Evolutionary conservation across 1,140 invertebrate species (phyloP).

Genomic region (Sarcophaga peregrina): DNA sequence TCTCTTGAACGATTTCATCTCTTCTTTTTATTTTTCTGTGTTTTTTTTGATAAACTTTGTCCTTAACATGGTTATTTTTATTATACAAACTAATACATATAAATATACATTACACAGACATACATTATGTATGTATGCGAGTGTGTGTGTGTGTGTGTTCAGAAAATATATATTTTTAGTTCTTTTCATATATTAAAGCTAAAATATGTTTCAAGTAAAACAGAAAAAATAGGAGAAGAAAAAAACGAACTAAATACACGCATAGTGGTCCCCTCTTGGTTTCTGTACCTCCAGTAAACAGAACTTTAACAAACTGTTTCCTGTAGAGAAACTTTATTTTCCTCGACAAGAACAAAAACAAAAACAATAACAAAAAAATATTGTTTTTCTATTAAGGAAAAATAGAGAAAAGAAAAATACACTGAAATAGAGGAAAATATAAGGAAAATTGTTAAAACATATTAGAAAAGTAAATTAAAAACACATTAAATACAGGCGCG

Average conservation of each 20-base stretch:
- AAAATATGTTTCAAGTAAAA: neutral
- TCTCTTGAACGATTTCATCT: neutral
- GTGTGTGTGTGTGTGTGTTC: neutral
- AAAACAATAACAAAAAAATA: neutral
- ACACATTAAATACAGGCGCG: constrained; percentile 47
- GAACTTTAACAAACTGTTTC: constrained; percentile 32
- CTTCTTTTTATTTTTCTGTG: neutral
- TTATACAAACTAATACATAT: neutral
- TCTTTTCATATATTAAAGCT: neutral
- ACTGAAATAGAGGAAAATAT: neutral
- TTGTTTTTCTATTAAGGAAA: neutral
- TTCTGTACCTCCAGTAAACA: neutral
- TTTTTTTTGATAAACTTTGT: constrained; percentile 37
- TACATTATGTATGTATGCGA: neutral
- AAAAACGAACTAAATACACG: neutral
- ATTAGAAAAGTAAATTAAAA: constrained; percentile 47
- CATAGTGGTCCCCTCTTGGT: neutral
- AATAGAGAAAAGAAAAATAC: neutral
- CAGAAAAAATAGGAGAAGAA: too few relatives aligned
- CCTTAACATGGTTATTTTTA: constrained; percentile 39
- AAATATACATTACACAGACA: neutral
- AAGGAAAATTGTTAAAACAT: constrained; percentile 30
- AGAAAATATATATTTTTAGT: neutral
- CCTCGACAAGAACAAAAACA: neutral
- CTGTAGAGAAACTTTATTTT: neutral